Conservation (phyloP, 2,888 invertebrate species). For the Himalopsyche japonica region DNA sequence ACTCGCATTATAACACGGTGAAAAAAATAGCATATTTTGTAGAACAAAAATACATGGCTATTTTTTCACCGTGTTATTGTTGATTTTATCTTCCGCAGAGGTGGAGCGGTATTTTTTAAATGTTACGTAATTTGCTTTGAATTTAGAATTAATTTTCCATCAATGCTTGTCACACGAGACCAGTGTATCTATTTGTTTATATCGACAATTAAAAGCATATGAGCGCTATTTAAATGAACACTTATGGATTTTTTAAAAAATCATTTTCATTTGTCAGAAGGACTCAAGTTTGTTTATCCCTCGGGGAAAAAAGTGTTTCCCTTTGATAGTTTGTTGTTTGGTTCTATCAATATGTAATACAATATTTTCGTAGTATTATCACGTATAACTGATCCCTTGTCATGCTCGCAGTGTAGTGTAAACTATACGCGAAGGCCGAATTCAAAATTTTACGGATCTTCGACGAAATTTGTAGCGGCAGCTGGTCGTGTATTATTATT, state of each 20-base stretch:
- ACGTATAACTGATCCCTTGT: background rate
- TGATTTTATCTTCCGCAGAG: no score
- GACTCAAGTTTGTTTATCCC: background rate
- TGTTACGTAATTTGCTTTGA: background rate
- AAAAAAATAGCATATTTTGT: no score
- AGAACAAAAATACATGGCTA: no score
- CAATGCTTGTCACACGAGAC: background rate
- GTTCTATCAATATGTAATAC: no score
- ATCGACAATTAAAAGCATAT: background rate
- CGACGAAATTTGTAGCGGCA: background rate
- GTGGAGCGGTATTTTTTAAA: background rate
- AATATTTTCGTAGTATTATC: background rate
- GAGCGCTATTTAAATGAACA: background rate
- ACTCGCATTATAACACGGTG: no score
- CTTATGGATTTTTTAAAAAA: no score
- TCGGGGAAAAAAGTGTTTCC: no score
- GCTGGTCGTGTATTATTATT: background rate
- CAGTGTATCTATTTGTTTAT: background rate
- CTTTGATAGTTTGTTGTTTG: no score
- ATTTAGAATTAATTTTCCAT: background rate
- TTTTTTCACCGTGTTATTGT: no score
- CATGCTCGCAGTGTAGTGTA: no score
- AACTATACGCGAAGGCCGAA: background rate
- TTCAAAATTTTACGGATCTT: slow-evolving; percentile 3
- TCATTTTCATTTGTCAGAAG: background rate